Base-by-base conservation (phyloP, 1,140 invertebrate species). In the Drosophila neocordata region DNA sequence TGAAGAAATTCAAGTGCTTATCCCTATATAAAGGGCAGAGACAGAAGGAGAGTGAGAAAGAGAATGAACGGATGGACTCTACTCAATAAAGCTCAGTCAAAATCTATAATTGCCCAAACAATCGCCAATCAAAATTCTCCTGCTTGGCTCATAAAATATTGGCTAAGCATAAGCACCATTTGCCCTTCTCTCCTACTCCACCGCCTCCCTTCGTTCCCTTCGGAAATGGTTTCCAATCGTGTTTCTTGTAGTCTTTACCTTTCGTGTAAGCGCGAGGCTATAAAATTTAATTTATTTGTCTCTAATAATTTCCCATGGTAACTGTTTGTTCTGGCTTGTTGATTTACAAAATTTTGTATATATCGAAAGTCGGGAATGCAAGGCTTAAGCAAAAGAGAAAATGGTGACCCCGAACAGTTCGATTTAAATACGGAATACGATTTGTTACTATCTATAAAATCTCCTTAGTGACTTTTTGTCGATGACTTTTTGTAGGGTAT, bases 271-370 rank as follows among this genome's bases (percentile, higher is more conserved):
- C 80, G 64, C 80, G 65, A 58, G 62, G 79, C 79, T 71, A 88
- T 88, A 88, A 88, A 88, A 83, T 88, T 88, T 83, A 88, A 88
- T 88, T 88, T 88, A 88, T 88, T 88, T 88, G 83, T 83, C 72
- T 79, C 83, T 83, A 88, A 88, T 88, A 88, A 89, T 88, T 88
- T 88, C 83, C 83, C 83, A 88, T 82, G 83, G 84, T 84, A 87
- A 88, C 80, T 88, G 83, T 89, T 88, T 88, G 63, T 62, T 75
- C 71, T 67, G 64, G 63, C 65, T 61, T 38, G 51, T 71, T 58
- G 37, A 38, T 59, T 8, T n/a, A 13, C 44, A 57, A 52, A 69
- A 69, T 31, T 35, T 24, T 9, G n/a, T 27, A 31, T 24, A 24
- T 55, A 15, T 31, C 1, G 9, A 9, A 34, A 15, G 9, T 0